Evolutionary conservation across 1,140 invertebrate genomes (phyloP).

Genomic region (Zaprionus davidi): DNA sequence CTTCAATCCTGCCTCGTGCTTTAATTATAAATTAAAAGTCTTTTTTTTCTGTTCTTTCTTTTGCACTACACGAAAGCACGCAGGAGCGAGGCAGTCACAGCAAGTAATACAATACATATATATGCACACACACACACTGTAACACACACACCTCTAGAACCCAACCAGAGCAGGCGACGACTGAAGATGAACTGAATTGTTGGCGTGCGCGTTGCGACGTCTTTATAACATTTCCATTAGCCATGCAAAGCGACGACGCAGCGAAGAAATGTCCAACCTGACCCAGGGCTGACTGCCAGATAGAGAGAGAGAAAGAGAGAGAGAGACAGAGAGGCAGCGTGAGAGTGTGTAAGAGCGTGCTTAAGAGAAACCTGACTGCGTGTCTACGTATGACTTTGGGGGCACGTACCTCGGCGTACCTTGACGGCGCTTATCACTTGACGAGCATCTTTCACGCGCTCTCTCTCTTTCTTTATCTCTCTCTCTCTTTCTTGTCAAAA

Average conservation of each 20-base stretch:
- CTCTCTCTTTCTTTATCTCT: constrained; percentile 2
- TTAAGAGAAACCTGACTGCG: constrained; percentile 58
- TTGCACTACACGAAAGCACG: constrained; percentile 26
- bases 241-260: constrained; percentile 50
- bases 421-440: constrained; percentile 63
- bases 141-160: constrained; percentile 56
- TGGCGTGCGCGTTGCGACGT: constrained; percentile 55
- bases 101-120: background rate
- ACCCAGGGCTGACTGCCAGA: constrained; percentile 44
- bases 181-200: constrained; percentile 81
- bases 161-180: constrained; percentile 73
- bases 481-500: constrained; percentile 1
- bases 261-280: constrained; percentile 59
- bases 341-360: constrained; percentile 24
- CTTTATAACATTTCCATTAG: constrained; percentile 84
- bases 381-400: background rate
- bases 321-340: constrained; percentile 1
- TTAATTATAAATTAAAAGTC: constrained; percentile 57
- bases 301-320: constrained; percentile 7
- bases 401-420: constrained; percentile 57
- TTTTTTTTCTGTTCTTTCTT: constrained; percentile 15
- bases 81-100: constrained; percentile 8
- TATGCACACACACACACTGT: constrained; percentile 9
- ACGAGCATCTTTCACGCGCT: constrained; percentile 41
- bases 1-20: constrained; percentile 47